Base-by-base conservation (phyloP, 1,140 invertebrate species). In the Musca vetustissima region DNA sequence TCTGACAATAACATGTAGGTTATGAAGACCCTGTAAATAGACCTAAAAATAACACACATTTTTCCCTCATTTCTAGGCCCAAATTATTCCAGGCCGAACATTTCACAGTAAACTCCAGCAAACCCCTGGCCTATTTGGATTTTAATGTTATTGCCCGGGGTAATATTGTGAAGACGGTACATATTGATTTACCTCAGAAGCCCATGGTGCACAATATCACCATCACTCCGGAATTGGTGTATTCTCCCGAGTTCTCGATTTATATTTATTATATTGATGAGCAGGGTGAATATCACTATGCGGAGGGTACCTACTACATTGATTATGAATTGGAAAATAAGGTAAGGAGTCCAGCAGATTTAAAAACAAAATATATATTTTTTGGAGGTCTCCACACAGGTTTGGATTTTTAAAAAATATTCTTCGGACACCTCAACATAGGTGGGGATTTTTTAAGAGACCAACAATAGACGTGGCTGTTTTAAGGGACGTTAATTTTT, bases 101-200 rank as follows among this genome's bases (percentile, higher is more conserved):
- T 69, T 88, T 96, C 15, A 86, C 90, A 68, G 87, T 98, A 0
- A 92, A 93, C 74, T 92, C 92, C 1, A 97, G 94, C 0, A 88
- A 89, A 69, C 89, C 89, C 0, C 82, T 98, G 75, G 87, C 88
- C 66, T 88, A 92, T 71, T 84, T 94, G 19, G 90, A 87, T 71
- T 95, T 94, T 76, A 87, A 95, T 76, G 87, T 98, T 22, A 85
- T 98, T 69, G 94, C 94, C 17, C 87, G 95, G 50, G 95, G 95
- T 3, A 91, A 95, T 79, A 89, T 98, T 15, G 83, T 96, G 1
- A 78, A 89, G 13, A 89, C 89, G 6, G 88, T 89, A 67, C 89
- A 90, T 13, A 82, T 93, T 1, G 85, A 87, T 73, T 49, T 82
- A 4, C 43, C 59, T 0, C 73, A 81, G 24, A 74, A 76, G 6